A percentile compares a stretch with the other conserved stretches of the same genome.
These are phyloP conservation scores for Ectobius pallidus DNA, from an alignment of 2,888 invertebrate species.

Conservation along the genomic window DNA sequence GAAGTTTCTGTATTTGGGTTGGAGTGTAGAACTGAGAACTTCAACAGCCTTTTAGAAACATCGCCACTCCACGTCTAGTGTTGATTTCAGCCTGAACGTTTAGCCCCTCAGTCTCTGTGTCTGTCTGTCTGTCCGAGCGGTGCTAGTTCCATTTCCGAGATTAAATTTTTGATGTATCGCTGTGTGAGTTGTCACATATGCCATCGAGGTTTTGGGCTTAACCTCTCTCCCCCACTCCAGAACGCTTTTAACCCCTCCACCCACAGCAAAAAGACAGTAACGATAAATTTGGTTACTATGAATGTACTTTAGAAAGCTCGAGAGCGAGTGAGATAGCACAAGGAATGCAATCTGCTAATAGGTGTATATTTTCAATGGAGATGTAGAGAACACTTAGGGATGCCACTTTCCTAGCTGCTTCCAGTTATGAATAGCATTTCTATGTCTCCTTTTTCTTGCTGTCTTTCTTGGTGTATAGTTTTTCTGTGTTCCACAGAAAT, in stretches of 20 bases:
- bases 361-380: slow-evolving; percentile 20
- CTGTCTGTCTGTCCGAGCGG: slow-evolving; percentile 20
- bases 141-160: slow-evolving; percentile 38
- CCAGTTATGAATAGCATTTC: background rate
- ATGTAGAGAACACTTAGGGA: background rate
- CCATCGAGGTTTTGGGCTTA: slow-evolving; percentile 41
- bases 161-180: slow-evolving; percentile 43
- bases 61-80: background rate
- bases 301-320: slow-evolving; percentile 28
- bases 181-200: slow-evolving; percentile 42
- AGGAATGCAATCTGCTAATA: slow-evolving; percentile 42
- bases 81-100: slow-evolving; percentile 20
- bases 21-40: background rate
- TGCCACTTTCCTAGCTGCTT: background rate
- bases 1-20: too few relatives aligned
- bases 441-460: background rate
- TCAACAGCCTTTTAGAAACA: background rate
- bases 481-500: background rate
- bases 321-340: too few relatives aligned
- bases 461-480: background rate
- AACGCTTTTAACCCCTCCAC: background rate
- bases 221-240: slow-evolving; percentile 15
- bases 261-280: slow-evolving; percentile 31
- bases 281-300: slow-evolving; percentile 41
- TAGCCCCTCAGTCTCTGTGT: slow-evolving; percentile 16